These are phyloP conservation scores for Lagopus leucura DNA, from an alignment of 2,113 vertebrate genomes.

Conservation along the genomic window DNA sequence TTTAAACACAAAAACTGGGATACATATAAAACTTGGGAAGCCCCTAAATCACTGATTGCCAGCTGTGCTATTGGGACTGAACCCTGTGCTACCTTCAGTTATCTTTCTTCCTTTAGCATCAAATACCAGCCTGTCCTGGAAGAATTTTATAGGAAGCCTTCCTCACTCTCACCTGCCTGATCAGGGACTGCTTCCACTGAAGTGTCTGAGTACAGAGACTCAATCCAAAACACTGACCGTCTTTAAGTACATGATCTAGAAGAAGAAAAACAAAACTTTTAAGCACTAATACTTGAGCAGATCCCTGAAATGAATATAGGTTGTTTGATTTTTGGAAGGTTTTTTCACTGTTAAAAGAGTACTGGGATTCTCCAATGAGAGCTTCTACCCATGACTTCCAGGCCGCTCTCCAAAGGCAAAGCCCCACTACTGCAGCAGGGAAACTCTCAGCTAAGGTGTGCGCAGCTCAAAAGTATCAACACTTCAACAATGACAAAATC, in stretches of 20 bases:
- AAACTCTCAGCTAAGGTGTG: neutral
- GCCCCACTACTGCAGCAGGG: neutral
- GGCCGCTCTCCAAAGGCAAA: neutral
- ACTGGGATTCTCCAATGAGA: neutral
- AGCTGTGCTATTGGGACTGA: neutral
- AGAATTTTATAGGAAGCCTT: neutral
- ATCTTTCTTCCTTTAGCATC: neutral
- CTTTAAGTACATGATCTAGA: neutral
- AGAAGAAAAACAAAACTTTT: neutral
- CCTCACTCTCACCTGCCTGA: neutral
- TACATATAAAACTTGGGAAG: rapidly evolving
- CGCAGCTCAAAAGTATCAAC: neutral
- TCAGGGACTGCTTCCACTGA: neutral
- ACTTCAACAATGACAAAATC: neutral
- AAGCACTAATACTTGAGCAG: neutral
- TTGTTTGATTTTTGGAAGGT: no score
- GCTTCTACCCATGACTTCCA: neutral
- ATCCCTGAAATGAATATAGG: no score
- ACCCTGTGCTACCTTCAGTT: neutral
- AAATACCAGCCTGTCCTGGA: neutral
- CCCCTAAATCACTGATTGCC: neutral
- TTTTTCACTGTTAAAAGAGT: neutral
- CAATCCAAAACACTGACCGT: neutral
- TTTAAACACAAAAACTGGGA: neutral
- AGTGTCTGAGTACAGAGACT: neutral